Evolutionary conservation across 2,888 invertebrate species (phyloP), one percentile per base, ranked within the genome.

Genomic region (Dasysyrphus tricinctus): DNA sequence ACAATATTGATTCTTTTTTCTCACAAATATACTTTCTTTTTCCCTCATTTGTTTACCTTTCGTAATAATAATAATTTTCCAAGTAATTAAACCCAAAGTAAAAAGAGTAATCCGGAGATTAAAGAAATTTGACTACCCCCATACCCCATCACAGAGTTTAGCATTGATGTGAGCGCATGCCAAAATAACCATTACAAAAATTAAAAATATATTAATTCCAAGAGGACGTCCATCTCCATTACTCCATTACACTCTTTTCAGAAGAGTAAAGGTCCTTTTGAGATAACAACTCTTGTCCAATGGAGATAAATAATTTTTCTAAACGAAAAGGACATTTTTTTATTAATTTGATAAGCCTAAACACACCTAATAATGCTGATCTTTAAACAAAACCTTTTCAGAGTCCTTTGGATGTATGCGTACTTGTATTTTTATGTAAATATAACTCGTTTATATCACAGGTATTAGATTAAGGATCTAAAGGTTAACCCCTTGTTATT

Each of bases 291-390:
- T 12, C 34, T 14, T 67, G n/a, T 9, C 49, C 37, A 5, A 5
- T 0, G 24, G 14, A 61, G n/a, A 16, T 16, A 42, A 61, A 24
- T 61, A 24, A 24, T 61, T 39, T 61, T 42, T 61, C 24, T 16
- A 42, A 42, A 61, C 8, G 14, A 42, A 61, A 7, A 8, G 14
- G 61, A 42, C 39, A n/a, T n/a, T n/a, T n/a, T 61, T 61, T 61
- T 61, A 61, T 61, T 61, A 61, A 61, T 61, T 61, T 42, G 39
- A 61, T 61, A 61, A 61, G 14, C 39, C 61, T 14, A 61, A 61
- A 61, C 2, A 42, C 61, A 61, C 16, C 61, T 61, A 39, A 61
- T 61, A 39, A 61, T 42, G 61, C 39, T 42, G 39, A 61, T 61
- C 61, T 37, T 34, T 57, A 37, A 57, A 19, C 34, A 59, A 39